Conservation (phyloP, 2,888 invertebrate genomes). For the Caenorhabditis sinica region DNA sequence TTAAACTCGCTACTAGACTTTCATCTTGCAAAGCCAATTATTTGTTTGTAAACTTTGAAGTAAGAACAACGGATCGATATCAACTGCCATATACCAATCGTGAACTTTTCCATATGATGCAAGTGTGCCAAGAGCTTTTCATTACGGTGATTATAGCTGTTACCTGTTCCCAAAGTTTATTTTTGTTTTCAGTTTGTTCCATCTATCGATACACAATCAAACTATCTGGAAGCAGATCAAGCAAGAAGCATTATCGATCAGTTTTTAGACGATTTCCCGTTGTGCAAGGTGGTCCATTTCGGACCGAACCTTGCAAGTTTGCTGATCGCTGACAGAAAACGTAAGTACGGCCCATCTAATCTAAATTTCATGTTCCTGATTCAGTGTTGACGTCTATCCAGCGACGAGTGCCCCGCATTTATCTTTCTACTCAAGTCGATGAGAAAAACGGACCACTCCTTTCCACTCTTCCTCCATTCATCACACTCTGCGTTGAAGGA, state of each 20-base stretch:
- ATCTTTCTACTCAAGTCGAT: slow-evolving; percentile 75
- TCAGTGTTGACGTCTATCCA: slow-evolving; percentile 75
- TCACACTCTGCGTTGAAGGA: slow-evolving; percentile 78
- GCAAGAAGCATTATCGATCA: slow-evolving; percentile 75
- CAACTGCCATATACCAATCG: slow-evolving; percentile 80
- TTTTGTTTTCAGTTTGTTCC: slow-evolving; percentile 73
- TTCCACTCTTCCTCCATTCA: slow-evolving; percentile 75
- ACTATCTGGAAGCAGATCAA: slow-evolving; percentile 73
- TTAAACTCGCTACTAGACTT: slow-evolving; percentile 77
- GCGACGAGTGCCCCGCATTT: slow-evolving; percentile 76
- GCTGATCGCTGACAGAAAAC: slow-evolving; percentile 71
- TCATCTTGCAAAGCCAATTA: slow-evolving; percentile 80
- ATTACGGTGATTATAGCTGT: slow-evolving; percentile 65
- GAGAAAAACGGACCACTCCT: slow-evolving; percentile 70
- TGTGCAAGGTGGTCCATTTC: slow-evolving; percentile 77
- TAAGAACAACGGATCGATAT: slow-evolving; percentile 80
- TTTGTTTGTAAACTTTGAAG: slow-evolving; percentile 81
- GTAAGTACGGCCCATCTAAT: slow-evolving; percentile 17
- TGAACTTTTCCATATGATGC: slow-evolving; percentile 81
- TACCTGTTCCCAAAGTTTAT: not conserved
- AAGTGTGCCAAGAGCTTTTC: slow-evolving; percentile 79
- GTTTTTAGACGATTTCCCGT: slow-evolving; percentile 80
- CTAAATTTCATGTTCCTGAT: not conserved
- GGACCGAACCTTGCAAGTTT: slow-evolving; percentile 78
- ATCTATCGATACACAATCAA: slow-evolving; percentile 81